phyloP scores from a whole-genome alignment of 1,140 invertebrate genomes.

The Zelostemma sp. region DNA sequence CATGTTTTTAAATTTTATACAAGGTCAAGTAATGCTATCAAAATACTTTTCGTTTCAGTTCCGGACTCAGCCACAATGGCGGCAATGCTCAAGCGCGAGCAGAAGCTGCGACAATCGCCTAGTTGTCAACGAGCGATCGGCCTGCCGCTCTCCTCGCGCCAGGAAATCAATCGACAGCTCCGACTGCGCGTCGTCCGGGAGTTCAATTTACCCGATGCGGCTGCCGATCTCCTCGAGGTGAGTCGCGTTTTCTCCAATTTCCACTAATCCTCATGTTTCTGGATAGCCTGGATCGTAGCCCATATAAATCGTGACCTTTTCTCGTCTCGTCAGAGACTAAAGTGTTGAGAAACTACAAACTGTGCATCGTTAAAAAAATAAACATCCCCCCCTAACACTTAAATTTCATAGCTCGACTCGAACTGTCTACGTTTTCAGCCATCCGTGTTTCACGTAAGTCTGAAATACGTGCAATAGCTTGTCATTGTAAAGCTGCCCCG shows the following conservation, averaged over 20 bases:
- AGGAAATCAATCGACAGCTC: conserved; percentile 83
- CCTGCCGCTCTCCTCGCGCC: conserved; percentile 81
- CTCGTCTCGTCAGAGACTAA: neutral
- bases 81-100: conserved; percentile 89
- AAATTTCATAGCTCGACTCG: neutral
- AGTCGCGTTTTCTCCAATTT: conserved; percentile 36
- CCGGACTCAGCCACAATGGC: conserved; percentile 81
- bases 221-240: conserved; percentile 85
- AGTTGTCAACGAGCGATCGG: conserved; percentile 82
- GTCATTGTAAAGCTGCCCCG: conserved; percentile 53
- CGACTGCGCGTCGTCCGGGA: conserved; percentile 91
- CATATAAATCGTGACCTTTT: neutral
- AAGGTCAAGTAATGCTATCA: neutral
- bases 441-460: conserved; percentile 54
- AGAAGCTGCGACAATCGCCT: conserved; percentile 85
- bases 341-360: neutral
- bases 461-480: conserved; percentile 57
- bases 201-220: conserved; percentile 92
- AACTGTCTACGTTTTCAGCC: conserved; percentile 47
- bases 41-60: conserved; percentile 66
- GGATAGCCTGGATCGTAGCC: neutral
- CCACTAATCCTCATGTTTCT: neutral
- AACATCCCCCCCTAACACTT: neutral
- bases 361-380: neutral
- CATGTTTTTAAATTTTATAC: neutral